Evolutionary conservation across 2,888 invertebrate species (phyloP), one percentile per base, ranked within the genome.

Genomic region (Trilocha varians): DNA sequence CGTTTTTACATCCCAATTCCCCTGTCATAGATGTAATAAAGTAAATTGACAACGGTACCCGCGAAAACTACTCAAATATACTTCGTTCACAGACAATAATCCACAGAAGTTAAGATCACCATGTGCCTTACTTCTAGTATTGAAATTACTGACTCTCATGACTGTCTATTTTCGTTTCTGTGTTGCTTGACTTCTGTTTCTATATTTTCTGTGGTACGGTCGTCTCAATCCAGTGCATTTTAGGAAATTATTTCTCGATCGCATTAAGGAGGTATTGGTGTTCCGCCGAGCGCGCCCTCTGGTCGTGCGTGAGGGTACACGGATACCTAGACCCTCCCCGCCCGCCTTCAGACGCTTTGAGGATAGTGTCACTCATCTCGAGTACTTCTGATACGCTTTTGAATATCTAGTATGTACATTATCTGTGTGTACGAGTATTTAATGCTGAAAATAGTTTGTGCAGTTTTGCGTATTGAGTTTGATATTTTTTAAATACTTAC

Each of bases 191-290:
- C 17, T 44, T 37, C 39, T 13, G 42, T 39, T 36, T 42, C 43
- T 50, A 50, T n/a, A n/a, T n/a, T n/a, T n/a, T n/a, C n/a, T n/a
- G 57, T 57, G 59, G 55, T 55, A 60, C 62, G 58, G 54, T 56
- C 65, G 54, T 70, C 73, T 71, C 77, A 74, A 76, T 70, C 70
- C 75, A 70, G 57, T 78, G 78, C 80, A 78, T 80, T 79, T 78
- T 74, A 70, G 76, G 65, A 77, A 78, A 79, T 78, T 76, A 79
- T 79, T 77, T 77, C 74, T 66, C 72, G 74, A 78, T 75, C 74
- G 73, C 73, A 78, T 79, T 77, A 77, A 54, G 62, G 52, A 50
- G 53, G 72, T 74, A 80, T 79, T 79, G 74, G 74, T 70, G 78
- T 64, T 67, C 75, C 60, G 57, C 65, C 63, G 70, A 78, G 72